These are phyloP conservation scores for Phyllopteryx taeniolatus DNA, from an alignment of 2,113 vertebrate species.

Conservation along the genomic window DNA sequence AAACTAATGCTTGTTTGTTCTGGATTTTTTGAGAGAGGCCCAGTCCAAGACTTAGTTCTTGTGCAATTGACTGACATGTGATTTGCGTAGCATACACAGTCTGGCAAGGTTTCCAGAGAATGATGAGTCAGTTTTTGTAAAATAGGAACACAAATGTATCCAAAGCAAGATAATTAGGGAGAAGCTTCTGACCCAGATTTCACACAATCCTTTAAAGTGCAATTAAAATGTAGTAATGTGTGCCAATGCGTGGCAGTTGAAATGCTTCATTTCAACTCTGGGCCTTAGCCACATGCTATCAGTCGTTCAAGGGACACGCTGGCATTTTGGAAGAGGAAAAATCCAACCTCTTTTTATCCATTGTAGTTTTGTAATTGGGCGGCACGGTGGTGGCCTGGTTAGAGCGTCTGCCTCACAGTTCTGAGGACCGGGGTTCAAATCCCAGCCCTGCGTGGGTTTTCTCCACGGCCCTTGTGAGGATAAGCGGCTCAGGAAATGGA, in stretches of 20 bases:
- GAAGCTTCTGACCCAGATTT: slow-evolving; percentile 50
- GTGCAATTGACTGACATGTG: slow-evolving; percentile 36
- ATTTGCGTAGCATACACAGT: slow-evolving; percentile 45
- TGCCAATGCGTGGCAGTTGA: slow-evolving; percentile 46
- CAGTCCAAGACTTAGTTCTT: slow-evolving; percentile 28
- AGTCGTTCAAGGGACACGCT: slow-evolving; percentile 45
- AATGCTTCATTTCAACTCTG: slow-evolving; percentile 37
- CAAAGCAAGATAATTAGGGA: slow-evolving; percentile 41
- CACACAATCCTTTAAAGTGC: slow-evolving; percentile 36
- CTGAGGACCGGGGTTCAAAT: no score
- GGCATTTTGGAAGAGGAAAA: slow-evolving; percentile 51
- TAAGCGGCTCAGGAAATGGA: no score
- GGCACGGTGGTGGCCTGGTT: no score
- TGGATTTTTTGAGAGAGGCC: slow-evolving; percentile 41
- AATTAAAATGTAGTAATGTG: slow-evolving; percentile 41
- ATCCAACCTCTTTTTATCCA: slow-evolving; percentile 31
- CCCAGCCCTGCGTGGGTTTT: no score
- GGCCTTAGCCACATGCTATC: slow-evolving; percentile 48
- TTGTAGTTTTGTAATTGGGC: slow-evolving; percentile 62
- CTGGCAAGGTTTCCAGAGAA: slow-evolving; percentile 32
- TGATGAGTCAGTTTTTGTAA: slow-evolving; percentile 38
- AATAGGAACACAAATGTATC: slow-evolving; percentile 41
- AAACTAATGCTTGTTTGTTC: slow-evolving; percentile 65
- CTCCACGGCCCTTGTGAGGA: no score
- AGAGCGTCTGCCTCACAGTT: no score